Base-by-base conservation (phyloP, 1,140 invertebrate genomes). In the Lucilia cuprina region DNA sequence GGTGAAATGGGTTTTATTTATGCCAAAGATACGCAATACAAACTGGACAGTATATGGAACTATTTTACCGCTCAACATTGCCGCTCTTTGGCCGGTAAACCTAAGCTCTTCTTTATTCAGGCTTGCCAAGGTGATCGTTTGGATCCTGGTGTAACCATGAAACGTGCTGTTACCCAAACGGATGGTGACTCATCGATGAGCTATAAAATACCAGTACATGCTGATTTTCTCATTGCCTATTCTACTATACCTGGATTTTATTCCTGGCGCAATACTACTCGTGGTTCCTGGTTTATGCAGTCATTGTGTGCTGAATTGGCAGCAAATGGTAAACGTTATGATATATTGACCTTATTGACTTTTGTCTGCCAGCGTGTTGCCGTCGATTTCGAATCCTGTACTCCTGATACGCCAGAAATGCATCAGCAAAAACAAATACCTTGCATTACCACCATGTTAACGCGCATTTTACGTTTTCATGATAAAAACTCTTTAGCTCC, bases 271-370 rank as follows among this genome's bases (percentile, higher is more conserved):
- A 99, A 99, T 88, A 98, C 97, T n/a, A 96, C 95, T 8, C 93
- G 94, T 17, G 97, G 97, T 13, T 99, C 97, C 0, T 99, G 98
- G 98, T 99, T 99, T 88, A 96, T 99, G 92, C 98, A 99, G 93
- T 96, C 97, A 1, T 92, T 99, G 2, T 96, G 95, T 88, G 92
- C 94, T n/a, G 96, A 98, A 86, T 89, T 99, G n/a, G 92, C 93
- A 25, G 94, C 94, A 77, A 93, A 95, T 90, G 94, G 94, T 19
- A 93, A 93, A 85, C 93, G 95, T 17, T 92, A 95, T 84, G 98
- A 99, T 89, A 92, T 99, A 0, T 90, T 99, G 7, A 96, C 96
- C 14, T 92, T 99, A 41, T 92, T 99, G 77, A 99, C 98, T 2
- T 96, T 96, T 89, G 98, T 99, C 0, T 95, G 94, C 87, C 95